phyloP scores from a whole-genome alignment of 2,797 vertebrate genomes.

The Gila robusta region DNA sequence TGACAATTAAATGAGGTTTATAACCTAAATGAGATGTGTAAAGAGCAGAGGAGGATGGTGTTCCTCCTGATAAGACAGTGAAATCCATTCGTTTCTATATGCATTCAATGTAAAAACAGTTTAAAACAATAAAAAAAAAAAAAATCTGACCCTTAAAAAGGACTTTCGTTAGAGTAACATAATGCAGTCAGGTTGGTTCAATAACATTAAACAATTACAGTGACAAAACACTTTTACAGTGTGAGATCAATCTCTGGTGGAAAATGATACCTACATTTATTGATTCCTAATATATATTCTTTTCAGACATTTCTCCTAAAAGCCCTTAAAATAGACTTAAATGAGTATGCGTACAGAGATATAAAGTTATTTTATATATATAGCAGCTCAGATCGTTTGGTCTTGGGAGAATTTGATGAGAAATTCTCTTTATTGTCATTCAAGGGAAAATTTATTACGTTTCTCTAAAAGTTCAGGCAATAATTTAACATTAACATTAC shows the following conservation, averaged over 20 bases:
- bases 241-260: neutral
- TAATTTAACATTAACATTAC: neutral
- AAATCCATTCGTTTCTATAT: neutral
- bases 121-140: neutral
- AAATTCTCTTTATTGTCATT: neutral
- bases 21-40: slow-evolving; percentile 42
- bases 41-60: slow-evolving; percentile 26
- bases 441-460: neutral
- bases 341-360: neutral
- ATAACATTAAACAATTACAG: slow-evolving; percentile 14
- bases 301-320: neutral
- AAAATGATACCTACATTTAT: neutral
- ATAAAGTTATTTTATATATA: neutral
- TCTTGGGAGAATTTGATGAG: neutral
- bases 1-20: slow-evolving; percentile 45
- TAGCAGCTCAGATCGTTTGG: neutral
- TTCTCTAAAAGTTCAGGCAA: neutral
- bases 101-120: neutral
- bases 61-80: neutral
- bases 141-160: neutral
- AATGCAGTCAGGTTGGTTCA: neutral
- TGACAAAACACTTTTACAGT: neutral
- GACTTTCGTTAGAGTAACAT: neutral
- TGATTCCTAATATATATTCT: neutral
- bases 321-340: slow-evolving; percentile 10